Evolutionary conservation across 2,797 vertebrate genomes (phyloP), one percentile per base, ranked within the genome.

Genomic region (Amblyraja radiata): DNA sequence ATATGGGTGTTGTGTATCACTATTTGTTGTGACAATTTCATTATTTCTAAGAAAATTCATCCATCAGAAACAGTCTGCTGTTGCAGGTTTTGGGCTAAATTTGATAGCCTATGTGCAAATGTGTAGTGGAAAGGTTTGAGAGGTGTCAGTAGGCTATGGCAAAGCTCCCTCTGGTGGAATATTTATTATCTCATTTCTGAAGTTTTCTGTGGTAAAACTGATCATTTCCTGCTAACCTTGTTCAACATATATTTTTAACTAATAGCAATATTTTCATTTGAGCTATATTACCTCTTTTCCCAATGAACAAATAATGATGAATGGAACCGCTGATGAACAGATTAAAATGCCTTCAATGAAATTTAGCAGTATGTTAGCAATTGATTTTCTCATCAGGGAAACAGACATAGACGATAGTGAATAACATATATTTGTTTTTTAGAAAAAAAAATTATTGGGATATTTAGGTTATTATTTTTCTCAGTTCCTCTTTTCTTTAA

Each of bases 91-190:
- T 88, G 32, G 65, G 36, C 32, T 18, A 63, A 10, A n/a, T 88
- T 68, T 65, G 84, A 32, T 32, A 16, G 58, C 84, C n/a, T 36
- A 13, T 54, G 46, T 32, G 11, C 7, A 61, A 65, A 65, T 32
- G 32, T 65, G 13, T 88, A 9, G 21, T 36, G 32, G 36, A 6
- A 63, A 16, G 84, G n/a, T 68, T 68, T 68, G 10, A 14, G 28
- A 68, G 0, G 63, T 68, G 14, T 68, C 13, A 21, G 54, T 21
- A 6, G 84, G 14, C 28, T 86, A 32, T 28, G 32, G n/a, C 36
- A 68, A 65, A 88, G 21, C 84, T 88, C 84, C 84, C 84, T 88
- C 84, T 88, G 61, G 84, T 88, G 84, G 84, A 68, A 88, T 88
- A 88, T 88, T 86, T 68, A 68, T 68, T 8, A 88, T 18, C 61